Percentiles rank a stretch among this genome's conserved stretches.
Conservation (phyloP, 2,113 vertebrate genomes). For the Suncus etruscus region DNA sequence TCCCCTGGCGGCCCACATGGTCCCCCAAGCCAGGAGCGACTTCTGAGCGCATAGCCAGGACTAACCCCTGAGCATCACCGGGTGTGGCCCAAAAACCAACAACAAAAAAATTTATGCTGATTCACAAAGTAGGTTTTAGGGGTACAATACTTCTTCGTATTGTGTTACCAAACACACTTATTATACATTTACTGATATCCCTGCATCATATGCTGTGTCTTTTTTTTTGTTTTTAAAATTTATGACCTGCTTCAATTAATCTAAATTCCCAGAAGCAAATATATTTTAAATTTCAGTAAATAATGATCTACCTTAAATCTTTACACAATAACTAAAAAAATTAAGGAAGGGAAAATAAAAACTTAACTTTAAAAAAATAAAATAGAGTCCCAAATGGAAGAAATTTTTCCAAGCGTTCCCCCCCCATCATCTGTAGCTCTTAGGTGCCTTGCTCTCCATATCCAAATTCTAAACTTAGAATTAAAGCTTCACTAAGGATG, state of each 20-base stretch:
- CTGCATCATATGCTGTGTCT: too few relatives aligned
- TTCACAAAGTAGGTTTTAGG: too few relatives aligned
- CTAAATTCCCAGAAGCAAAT: neutral
- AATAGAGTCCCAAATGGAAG: neutral
- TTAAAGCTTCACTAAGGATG: neutral
- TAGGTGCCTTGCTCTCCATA: neutral
- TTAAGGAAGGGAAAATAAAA: neutral
- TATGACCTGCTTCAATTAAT: neutral
- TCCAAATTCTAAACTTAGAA: too few relatives aligned
- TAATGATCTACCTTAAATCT: neutral
- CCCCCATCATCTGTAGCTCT: neutral
- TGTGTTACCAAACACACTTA: neutral
- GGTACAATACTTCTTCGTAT: neutral
- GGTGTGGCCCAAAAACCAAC: too few relatives aligned
- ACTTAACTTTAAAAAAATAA: neutral
- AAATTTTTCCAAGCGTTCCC: neutral
- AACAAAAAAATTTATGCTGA: too few relatives aligned
- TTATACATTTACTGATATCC: neutral
- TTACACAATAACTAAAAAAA: constrained; percentile 24
- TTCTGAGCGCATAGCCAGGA: too few relatives aligned
- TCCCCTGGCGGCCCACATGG: too few relatives aligned
- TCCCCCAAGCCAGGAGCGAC: too few relatives aligned
- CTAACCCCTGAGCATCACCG: too few relatives aligned
- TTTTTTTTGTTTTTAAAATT: neutral
- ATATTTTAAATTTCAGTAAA: constrained; percentile 36